Evolutionary conservation across 2,888 invertebrate genomes (phyloP).

Genomic region (Leptinotarsa rubiginosa): DNA sequence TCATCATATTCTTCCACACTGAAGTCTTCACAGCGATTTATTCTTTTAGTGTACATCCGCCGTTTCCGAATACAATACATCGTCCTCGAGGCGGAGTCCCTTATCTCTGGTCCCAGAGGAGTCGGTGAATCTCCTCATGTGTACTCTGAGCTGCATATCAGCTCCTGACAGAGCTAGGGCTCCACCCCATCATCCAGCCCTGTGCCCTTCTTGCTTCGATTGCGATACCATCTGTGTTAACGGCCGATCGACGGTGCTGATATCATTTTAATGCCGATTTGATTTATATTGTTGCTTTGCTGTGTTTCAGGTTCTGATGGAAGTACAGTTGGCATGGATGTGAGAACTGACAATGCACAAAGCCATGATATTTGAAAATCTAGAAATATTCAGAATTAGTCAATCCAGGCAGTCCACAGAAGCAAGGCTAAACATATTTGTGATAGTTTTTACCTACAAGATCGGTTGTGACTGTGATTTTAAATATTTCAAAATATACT

Average conservation of each 20-base stretch:
- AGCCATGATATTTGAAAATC: no score
- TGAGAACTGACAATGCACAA: no score
- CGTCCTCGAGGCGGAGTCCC: conserved; percentile 43
- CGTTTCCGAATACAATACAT: conserved; percentile 39
- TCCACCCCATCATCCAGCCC: conserved; percentile 33
- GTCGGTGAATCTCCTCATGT: conserved; percentile 45
- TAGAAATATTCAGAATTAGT: no score
- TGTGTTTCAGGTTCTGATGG: conserved; percentile 12
- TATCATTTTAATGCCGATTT: conserved; percentile 63
- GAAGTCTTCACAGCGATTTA: not conserved
- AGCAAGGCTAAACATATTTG: no score
- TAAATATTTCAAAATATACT: no score
- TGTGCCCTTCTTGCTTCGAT: conserved; percentile 35
- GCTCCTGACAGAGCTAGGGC: conserved; percentile 39
- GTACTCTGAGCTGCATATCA: conserved; percentile 42
- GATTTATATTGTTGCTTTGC: conserved; percentile 59
- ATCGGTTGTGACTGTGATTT: no score
- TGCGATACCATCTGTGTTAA: conserved; percentile 65
- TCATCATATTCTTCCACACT: conserved; percentile 14
- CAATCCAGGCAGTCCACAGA: no score
- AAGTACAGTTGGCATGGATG: not conserved
- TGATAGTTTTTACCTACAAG: no score
- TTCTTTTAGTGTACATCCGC: conserved; percentile 14
- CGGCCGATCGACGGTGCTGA: conserved; percentile 63
- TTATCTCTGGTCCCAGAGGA: conserved; percentile 48